These are phyloP conservation scores for Agelastica alni DNA, from an alignment of 2,888 invertebrate species.

Conservation along the genomic window DNA sequence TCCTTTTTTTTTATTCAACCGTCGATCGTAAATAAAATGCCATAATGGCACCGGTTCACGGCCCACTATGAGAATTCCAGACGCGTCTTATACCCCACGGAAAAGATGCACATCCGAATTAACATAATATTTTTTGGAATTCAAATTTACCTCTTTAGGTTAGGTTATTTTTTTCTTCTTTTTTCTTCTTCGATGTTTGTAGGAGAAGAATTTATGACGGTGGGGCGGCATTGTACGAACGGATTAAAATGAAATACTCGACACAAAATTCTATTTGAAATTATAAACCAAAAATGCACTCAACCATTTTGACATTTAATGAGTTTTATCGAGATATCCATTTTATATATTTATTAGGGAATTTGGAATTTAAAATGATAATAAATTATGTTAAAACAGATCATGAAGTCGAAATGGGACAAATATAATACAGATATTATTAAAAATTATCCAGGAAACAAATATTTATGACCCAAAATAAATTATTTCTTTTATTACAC, in stretches of 20 bases:
- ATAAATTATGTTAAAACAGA: too few relatives aligned
- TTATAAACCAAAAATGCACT: too few relatives aligned
- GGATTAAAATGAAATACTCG: conserved; percentile 17
- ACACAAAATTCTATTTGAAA: too few relatives aligned
- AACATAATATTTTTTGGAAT: conserved; percentile 31
- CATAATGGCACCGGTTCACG: conserved; percentile 43
- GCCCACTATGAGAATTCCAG: conserved; percentile 38
- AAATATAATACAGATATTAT: too few relatives aligned
- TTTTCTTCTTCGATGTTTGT: conserved; percentile 8
- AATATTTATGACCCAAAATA: too few relatives aligned
- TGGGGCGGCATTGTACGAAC: conserved; percentile 40
- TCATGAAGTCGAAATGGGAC: too few relatives aligned
- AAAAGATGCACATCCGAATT: conserved; percentile 23
- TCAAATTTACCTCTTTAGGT: conserved; percentile 20
- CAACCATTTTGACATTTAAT: too few relatives aligned
- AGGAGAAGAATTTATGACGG: conserved; percentile 47
- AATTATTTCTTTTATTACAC: too few relatives aligned
- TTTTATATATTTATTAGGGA: too few relatives aligned
- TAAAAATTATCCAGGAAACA: too few relatives aligned
- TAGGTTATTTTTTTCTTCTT: conserved; percentile 6
- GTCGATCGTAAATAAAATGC: conserved; percentile 47
- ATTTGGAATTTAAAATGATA: too few relatives aligned
- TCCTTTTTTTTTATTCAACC: conserved; percentile 48
- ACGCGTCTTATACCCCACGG: conserved; percentile 21
- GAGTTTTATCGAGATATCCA: too few relatives aligned